A percentile compares a stretch with the other conserved stretches of the same genome.
Conservation (phyloP, 2,113 vertebrate genomes). For the Psephotus haematonotus region DNA sequence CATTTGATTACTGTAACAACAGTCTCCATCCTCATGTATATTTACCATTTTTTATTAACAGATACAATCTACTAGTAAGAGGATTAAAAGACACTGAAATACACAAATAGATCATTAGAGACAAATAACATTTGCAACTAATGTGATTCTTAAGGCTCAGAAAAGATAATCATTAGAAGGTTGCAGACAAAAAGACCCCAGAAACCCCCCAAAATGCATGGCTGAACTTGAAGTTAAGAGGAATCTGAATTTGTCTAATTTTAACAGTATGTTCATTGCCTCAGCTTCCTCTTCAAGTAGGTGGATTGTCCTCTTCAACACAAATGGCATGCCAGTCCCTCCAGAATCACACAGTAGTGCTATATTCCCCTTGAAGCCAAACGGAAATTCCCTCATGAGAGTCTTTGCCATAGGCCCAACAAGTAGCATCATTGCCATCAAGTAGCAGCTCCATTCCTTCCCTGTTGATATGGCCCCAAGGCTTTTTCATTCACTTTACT, state of each 20-base stretch:
- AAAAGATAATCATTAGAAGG: neutral
- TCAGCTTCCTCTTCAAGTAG: neutral
- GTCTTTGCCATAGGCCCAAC: neutral
- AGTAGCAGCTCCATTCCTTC: neutral
- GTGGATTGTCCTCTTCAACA: neutral
- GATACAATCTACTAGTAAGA: neutral
- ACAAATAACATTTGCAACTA: neutral
- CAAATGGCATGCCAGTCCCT: neutral
- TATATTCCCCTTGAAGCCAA: neutral
- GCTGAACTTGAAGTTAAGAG: neutral
- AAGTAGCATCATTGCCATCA: neutral
- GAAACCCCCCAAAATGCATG: neutral
- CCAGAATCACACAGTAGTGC: neutral
- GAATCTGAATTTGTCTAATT: neutral
- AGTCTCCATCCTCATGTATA: neutral
- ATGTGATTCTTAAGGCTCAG: neutral
- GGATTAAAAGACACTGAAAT: constrained; percentile 10
- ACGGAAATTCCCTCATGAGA: neutral
- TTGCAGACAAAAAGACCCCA: neutral
- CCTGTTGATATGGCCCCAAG: neutral
- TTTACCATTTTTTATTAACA: neutral
- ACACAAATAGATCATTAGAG: neutral
- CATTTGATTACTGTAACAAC: neutral
- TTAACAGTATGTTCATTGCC: neutral
- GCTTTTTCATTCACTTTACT: neutral